phyloP scores from a whole-genome alignment of 2,113 vertebrate genomes.

The Tyto alba region DNA sequence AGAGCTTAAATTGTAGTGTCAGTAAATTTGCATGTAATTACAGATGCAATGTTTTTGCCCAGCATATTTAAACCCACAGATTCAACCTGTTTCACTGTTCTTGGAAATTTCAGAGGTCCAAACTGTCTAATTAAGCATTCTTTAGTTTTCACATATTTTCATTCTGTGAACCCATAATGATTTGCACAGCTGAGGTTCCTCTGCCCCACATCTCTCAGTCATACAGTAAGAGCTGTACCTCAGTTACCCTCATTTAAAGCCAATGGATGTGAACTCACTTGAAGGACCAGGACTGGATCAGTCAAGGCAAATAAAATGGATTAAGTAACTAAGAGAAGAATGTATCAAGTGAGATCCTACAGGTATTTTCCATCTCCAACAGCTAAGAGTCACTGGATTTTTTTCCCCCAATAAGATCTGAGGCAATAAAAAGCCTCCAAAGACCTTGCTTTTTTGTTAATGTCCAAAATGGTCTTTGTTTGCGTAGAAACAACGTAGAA shows the following conservation, averaged over 20 bases:
- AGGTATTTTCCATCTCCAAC: slow-evolving; percentile 13
- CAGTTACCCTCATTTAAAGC: neutral
- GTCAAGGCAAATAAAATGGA: neutral
- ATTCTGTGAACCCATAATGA: neutral
- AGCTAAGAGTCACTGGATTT: neutral
- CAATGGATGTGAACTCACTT: neutral
- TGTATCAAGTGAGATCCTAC: neutral
- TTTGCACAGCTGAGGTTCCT: neutral
- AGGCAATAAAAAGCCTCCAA: slow-evolving; percentile 3
- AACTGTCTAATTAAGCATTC: neutral
- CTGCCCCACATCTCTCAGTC: neutral
- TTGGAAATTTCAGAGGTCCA: neutral
- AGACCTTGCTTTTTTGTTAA: neutral
- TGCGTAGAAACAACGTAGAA: slow-evolving; percentile 21
- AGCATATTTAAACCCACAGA: neutral
- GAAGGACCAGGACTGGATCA: neutral
- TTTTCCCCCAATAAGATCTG: neutral
- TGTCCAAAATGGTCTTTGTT: slow-evolving; percentile 55
- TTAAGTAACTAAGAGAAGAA: neutral
- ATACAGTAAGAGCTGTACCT: neutral
- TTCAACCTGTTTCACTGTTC: neutral
- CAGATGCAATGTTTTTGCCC: neutral
- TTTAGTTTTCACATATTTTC: neutral
- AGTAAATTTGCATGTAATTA: neutral
- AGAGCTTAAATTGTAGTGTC: neutral